Conservation (phyloP, 1,140 invertebrate genomes). For the Coptotermes formosanus region DNA sequence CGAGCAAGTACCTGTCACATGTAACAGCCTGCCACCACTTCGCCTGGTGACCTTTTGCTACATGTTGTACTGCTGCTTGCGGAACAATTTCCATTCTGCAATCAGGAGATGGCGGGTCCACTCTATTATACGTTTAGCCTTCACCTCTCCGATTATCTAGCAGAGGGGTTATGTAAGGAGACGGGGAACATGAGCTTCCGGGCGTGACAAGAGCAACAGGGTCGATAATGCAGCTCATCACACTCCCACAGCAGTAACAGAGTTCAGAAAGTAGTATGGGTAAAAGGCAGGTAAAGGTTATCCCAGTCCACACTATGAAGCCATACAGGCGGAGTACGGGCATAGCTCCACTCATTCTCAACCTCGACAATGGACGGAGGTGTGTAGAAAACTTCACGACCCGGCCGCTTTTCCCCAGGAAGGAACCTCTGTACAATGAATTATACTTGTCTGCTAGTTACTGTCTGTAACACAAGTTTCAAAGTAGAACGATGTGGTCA, state of each 20-base stretch:
- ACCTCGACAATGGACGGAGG: too few relatives aligned
- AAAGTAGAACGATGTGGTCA: too few relatives aligned
- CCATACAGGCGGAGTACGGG: too few relatives aligned
- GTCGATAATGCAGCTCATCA: neutral
- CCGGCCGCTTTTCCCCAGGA: too few relatives aligned
- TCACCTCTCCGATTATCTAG: neutral
- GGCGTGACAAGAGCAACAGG: neutral
- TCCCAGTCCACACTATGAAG: too few relatives aligned
- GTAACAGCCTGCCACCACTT: neutral
- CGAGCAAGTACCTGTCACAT: neutral
- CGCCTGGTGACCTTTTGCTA: neutral
- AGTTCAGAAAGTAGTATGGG: too few relatives aligned
- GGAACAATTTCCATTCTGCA: neutral
- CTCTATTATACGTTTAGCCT: slow-evolving; percentile 10
- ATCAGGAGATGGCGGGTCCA: neutral
- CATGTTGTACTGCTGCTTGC: neutral
- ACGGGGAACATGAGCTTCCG: neutral
- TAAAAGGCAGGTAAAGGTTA: too few relatives aligned
- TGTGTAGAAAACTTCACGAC: too few relatives aligned
- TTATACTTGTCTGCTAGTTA: too few relatives aligned
- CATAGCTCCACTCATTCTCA: too few relatives aligned
- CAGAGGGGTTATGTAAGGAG: neutral
- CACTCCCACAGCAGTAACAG: neutral
- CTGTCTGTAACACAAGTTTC: too few relatives aligned
- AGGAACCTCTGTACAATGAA: too few relatives aligned